Evolutionary conservation across 2,113 vertebrate species (phyloP), one percentile per base, ranked within the genome.

Genomic region (Peromyscus leucopus): DNA sequence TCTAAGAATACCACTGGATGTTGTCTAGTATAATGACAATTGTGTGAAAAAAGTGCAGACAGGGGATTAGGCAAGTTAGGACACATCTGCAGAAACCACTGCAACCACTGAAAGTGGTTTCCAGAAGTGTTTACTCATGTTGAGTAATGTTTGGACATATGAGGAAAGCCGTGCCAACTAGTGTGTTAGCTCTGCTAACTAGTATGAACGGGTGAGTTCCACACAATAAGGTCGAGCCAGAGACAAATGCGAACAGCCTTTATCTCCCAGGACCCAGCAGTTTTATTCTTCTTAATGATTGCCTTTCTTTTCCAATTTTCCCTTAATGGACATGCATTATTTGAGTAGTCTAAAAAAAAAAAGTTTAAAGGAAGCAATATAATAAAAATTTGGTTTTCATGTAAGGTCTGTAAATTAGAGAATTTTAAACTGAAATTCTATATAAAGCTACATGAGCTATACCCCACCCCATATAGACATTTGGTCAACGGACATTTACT

Each of bases 371-470:
- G 90, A 92, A 63, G 67, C 33, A 95, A 89, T 69, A 87, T 33
- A 91, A 89, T 82, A 84, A 61, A 42, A 75, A 71, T 72, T 80
- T 91, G 93, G 19, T 33, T 13, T 71, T 93, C 36, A 63, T 59
- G 12, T 39, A 91, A 96, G 31, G 0, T 87, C 93, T 69, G 92
- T 71, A 36, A 90, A 90, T 90, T 59, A 83, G 4, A 92, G 36
- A 93, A 61, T 84, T 95, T 57, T 94, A 94, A 96, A 86, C 48
- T 15, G 65, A 95, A 74, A 87, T 85, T 89, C 10, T 82, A 61
- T 39, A 1, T 67, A 31, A 83, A 95, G 89, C 87, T 86, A 42
- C 4, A 89, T 21, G 0, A 65, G n/a, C n/a, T n/a, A 8, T 0
- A 48, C 83, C 51, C 15, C 31, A 48, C 17, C 0, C 1, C 6